Base-by-base conservation (phyloP, 37 sponge, comb jelly and placozoan species). In the Cliona cf. orientalis region DNA sequence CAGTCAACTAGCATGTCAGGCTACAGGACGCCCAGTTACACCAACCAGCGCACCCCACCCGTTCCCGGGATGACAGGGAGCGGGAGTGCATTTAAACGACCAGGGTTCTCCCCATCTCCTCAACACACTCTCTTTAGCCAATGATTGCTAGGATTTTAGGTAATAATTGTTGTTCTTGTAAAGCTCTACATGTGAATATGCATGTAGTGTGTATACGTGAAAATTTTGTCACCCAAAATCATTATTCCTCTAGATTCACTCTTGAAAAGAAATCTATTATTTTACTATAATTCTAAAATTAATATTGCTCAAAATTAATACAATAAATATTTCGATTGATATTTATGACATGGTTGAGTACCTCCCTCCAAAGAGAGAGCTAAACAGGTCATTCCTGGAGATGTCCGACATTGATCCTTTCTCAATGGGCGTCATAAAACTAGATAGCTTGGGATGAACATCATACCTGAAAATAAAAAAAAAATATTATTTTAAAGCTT, bases 351-450 rank as follows among this genome's bases (percentile, higher is more conserved):
- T 68, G 7, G 14, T 39, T 68, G 41, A 36, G 7, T 39, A 41
- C 29, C 28, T 11, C 5, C 39, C 79, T 72, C 87, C 93, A 83
- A 94, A 94, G 32, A 94, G 44, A 25, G 92, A 91, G 32, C 64
- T 46, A 33, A 91, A 94, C 32, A 94, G 86, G 28, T 94, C 86
- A 69, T 94, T 87, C 68, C 85, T 94, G 74, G 97, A 63, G 17
- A 84, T 32, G 46, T 96, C 86, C 0, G 93, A 60, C 46, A 81
- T 43, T 29, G 42, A 45, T 12, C 92, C 90, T 2, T 9, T 55
- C 26, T 91, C 81, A 23, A 90, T 59, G 12, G 97, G 97, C 19
- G 91, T 88, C 96, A 96, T 96, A 72, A 96, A 96, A 55, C 74
- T 84, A 33, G 81, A 86, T 68, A 96, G 53, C 72, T 96, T 96